Conservation (phyloP, 2,888 invertebrate genomes). For the Marronus borbonicus region DNA sequence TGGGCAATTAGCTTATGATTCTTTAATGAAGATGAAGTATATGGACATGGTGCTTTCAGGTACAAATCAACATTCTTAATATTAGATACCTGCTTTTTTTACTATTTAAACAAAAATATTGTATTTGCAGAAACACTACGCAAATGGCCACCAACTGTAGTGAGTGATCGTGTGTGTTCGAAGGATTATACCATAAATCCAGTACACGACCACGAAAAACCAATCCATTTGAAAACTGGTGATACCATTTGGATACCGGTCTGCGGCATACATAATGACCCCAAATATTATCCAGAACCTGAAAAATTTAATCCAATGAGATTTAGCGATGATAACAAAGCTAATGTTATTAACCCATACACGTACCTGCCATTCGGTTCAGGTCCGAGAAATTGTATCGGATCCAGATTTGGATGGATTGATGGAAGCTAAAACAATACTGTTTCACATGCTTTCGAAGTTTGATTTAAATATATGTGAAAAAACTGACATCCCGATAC, state of each 20-base stretch:
- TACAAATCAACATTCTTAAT: constrained; percentile 54
- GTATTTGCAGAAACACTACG: constrained; percentile 58
- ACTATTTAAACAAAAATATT: too few species aligned
- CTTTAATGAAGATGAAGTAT: constrained; percentile 73
- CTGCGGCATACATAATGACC: constrained; percentile 61
- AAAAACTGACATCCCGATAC: constrained; percentile 56
- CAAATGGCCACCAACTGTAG: constrained; percentile 60
- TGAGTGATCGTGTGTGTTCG: constrained; percentile 58
- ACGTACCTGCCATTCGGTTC: constrained; percentile 67
- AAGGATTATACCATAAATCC: constrained; percentile 59
- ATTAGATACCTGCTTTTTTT: background rate
- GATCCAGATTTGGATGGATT: constrained; percentile 66
- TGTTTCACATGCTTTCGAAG: constrained; percentile 60
- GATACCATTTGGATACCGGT: constrained; percentile 60
- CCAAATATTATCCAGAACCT: constrained; percentile 61
- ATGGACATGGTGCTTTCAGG: constrained; percentile 77
- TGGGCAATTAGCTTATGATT: constrained; percentile 72
- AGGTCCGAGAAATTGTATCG: constrained; percentile 78
- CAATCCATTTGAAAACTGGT: constrained; percentile 53
- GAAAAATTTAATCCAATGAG: constrained; percentile 64
- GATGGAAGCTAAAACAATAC: constrained; percentile 61
- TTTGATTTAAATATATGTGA: constrained; percentile 60
- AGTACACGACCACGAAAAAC: constrained; percentile 51
- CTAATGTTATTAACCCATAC: constrained; percentile 68
- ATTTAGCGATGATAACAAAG: constrained; percentile 73